These are phyloP conservation scores for Pseudomugil tenellus DNA, from an alignment of 2,797 vertebrate species.

Conservation along the genomic window DNA sequence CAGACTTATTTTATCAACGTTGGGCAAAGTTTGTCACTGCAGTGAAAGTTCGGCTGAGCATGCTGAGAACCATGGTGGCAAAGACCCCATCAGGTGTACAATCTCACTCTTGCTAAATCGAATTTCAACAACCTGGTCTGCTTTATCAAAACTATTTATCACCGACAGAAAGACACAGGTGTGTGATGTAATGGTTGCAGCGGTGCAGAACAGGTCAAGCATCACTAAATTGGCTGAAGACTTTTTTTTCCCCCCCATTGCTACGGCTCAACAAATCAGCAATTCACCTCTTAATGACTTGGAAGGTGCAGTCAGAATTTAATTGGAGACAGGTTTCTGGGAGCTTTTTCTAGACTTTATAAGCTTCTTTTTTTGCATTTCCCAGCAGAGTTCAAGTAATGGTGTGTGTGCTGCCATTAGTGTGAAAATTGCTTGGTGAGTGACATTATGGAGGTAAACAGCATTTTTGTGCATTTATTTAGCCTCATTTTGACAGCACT, in stretches of 20 bases:
- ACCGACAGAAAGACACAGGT: conserved; percentile 55
- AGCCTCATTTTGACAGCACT: conserved; percentile 49
- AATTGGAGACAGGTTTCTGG: conserved; percentile 58
- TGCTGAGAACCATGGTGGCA: conserved; percentile 1
- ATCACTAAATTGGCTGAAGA: conserved; percentile 43
- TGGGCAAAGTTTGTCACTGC: not conserved
- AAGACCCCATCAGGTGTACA: conserved; percentile 39
- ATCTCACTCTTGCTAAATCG: conserved; percentile 40
- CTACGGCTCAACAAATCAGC: conserved; percentile 39
- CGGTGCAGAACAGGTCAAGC: conserved; percentile 47
- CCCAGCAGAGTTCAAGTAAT: conserved; percentile 29
- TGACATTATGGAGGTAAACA: conserved; percentile 53
- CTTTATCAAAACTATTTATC: conserved; percentile 53
- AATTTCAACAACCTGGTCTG: conserved; percentile 36
- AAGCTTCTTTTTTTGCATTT: conserved; percentile 20
- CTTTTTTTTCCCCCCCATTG: not conserved
- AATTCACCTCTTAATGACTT: conserved; percentile 56
- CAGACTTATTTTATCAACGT: not conserved
- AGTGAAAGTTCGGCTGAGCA: not conserved
- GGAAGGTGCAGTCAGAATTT: conserved; percentile 47
- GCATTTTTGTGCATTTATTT: conserved; percentile 39
- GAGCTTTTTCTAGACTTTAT: conserved; percentile 41
- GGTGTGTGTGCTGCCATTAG: conserved; percentile 27
- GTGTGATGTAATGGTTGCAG: conserved; percentile 52
- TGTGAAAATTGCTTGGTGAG: conserved; percentile 48